A percentile compares a stretch with the other conserved stretches of the same genome.
These are phyloP conservation scores for Gobio occitaniae DNA, from an alignment of 2,797 vertebrate species.

Conservation along the genomic window DNA sequence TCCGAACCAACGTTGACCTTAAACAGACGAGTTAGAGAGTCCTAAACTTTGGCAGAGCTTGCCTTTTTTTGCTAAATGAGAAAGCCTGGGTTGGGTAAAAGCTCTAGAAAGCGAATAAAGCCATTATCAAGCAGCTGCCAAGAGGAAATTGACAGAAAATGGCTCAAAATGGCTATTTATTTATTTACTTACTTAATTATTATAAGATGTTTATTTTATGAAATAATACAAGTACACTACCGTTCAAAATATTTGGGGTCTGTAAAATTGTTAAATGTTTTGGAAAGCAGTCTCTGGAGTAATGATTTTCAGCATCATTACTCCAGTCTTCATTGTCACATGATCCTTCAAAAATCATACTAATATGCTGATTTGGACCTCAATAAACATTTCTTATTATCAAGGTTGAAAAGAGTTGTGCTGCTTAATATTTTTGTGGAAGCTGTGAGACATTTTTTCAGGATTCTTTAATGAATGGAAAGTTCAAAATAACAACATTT, in stretches of 20 bases:
- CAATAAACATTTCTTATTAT: neutral
- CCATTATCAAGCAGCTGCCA: slow-evolving; percentile 7
- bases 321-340: no score
- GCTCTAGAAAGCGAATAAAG: neutral
- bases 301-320: neutral
- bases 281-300: neutral
- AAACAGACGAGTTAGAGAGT: slow-evolving; percentile 2
- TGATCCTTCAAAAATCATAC: no score
- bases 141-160: neutral
- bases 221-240: slow-evolving; percentile 3
- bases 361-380: no score
- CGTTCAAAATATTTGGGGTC: neutral
- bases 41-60: slow-evolving; percentile 17
- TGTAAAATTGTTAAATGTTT: neutral
- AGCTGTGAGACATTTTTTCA: neutral
- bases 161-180: neutral
- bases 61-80: neutral
- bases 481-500: neutral
- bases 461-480: neutral
- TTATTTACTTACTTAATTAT: neutral
- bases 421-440: neutral
- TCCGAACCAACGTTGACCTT: neutral
- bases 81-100: neutral
- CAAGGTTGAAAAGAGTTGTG: neutral
- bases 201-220: neutral